Evolutionary conservation across 2,797 vertebrate species (phyloP).

Genomic region (Premnoplex brunnescens): DNA sequence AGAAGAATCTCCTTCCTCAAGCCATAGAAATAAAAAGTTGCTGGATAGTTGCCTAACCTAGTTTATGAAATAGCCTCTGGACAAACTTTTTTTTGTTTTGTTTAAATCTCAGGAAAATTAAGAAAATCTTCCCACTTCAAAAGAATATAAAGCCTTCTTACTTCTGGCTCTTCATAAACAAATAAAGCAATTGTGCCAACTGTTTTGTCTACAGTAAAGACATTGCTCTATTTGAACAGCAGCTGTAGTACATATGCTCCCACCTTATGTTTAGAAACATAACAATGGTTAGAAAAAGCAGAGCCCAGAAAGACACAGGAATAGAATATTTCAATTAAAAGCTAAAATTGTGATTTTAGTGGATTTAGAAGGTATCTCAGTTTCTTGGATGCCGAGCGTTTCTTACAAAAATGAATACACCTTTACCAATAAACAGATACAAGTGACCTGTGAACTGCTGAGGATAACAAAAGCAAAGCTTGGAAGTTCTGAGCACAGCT

Average conservation of each 20-base stretch:
- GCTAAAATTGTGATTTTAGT: not conserved
- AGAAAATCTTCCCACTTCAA: conserved; percentile 45
- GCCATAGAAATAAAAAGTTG: not conserved
- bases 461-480: not conserved
- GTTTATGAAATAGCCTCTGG: not conserved
- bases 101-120: not conserved
- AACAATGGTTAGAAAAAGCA: not conserved
- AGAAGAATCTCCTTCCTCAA: not conserved
- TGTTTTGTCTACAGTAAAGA: conserved; percentile 63
- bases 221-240: conserved; percentile 6
- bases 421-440: not conserved
- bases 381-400: not conserved
- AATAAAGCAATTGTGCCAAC: conserved; percentile 36
- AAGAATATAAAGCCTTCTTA: conserved; percentile 44
- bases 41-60: not conserved
- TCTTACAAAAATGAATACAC: not conserved
- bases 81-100: not conserved
- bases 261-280: conserved; percentile 3
- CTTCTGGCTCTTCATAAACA: conserved; percentile 54
- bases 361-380: not conserved
- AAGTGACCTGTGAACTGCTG: not conserved
- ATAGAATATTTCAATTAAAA: not conserved
- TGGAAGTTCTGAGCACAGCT: not conserved
- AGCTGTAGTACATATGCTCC: conserved; percentile 64
- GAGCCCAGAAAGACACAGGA: not conserved